Conservation (phyloP, 1,140 invertebrate species). For the Platorchestia sp. region DNA sequence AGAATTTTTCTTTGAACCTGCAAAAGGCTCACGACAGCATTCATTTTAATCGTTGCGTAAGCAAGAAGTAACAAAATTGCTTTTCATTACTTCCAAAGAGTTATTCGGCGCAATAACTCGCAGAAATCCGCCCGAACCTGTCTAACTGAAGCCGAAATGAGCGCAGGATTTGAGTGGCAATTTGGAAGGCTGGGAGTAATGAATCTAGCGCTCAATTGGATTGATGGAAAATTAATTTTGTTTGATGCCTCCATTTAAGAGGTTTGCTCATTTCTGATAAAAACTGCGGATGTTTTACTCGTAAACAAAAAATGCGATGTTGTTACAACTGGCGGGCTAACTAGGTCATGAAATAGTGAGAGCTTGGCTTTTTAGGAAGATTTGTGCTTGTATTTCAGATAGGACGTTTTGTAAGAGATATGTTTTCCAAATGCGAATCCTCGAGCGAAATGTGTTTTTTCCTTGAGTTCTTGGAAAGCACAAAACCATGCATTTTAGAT, state of each 20-base stretch:
- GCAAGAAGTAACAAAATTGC: no score
- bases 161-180: background rate
- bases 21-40: no score
- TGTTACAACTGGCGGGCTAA: background rate
- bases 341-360: background rate
- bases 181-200: background rate
- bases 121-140: background rate
- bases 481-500: background rate
- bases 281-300: background rate
- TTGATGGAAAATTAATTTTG: background rate
- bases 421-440: background rate
- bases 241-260: background rate
- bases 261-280: background rate
- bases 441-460: background rate
- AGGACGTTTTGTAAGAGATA: background rate
- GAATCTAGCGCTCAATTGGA: background rate
- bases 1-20: no score
- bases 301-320: background rate
- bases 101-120: background rate
- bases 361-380: background rate
- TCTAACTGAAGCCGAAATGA: background rate
- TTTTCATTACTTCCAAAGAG: no score
- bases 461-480: background rate
- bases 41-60: no score
- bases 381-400: background rate